Evolutionary conservation across 64 coral and sea anemone genomes (phyloP).

Genomic region (Montipora capricornis): DNA sequence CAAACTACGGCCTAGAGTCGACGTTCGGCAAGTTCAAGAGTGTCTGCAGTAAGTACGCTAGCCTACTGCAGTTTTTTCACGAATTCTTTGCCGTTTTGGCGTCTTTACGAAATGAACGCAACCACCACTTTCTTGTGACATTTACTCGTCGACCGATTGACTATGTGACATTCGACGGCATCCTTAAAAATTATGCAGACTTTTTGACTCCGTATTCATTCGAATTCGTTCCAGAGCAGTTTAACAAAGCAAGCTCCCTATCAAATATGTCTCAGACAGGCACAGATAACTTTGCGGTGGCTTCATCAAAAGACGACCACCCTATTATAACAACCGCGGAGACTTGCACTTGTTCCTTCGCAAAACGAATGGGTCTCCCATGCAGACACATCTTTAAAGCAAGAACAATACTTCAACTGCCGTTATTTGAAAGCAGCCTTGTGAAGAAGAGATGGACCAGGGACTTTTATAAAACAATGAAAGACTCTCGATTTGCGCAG

Average conservation of each 20-base stretch:
- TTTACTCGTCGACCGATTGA: conserved; percentile 40
- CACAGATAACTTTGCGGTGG: conserved; percentile 19
- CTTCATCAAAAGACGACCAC: neutral
- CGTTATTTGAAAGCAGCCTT: too few species aligned
- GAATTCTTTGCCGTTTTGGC: conserved; percentile 71
- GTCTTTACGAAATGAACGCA: conserved; percentile 56
- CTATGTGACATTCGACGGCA: neutral
- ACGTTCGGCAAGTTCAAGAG: conserved; percentile 74
- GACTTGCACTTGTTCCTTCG: too few species aligned
- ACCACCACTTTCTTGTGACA: conserved; percentile 66
- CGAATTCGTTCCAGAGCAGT: conserved; percentile 44
- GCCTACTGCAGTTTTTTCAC: conserved; percentile 68
- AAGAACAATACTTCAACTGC: too few species aligned
- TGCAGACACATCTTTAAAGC: too few species aligned
- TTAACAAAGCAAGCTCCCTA: neutral
- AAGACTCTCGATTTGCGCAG: too few species aligned
- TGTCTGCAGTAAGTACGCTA: conserved; percentile 61
- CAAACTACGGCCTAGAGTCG: conserved; percentile 53
- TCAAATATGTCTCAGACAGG: conserved; percentile 8
- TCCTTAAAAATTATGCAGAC: conserved; percentile 14
- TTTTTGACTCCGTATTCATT: conserved; percentile 62
- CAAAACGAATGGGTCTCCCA: too few species aligned
- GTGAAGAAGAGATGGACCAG: too few species aligned
- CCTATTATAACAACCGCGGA: conserved; percentile 18
- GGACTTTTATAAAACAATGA: too few species aligned